Evolutionary conservation across 2,888 invertebrate genomes (phyloP).

Genomic region (Polyploca ridens): DNA sequence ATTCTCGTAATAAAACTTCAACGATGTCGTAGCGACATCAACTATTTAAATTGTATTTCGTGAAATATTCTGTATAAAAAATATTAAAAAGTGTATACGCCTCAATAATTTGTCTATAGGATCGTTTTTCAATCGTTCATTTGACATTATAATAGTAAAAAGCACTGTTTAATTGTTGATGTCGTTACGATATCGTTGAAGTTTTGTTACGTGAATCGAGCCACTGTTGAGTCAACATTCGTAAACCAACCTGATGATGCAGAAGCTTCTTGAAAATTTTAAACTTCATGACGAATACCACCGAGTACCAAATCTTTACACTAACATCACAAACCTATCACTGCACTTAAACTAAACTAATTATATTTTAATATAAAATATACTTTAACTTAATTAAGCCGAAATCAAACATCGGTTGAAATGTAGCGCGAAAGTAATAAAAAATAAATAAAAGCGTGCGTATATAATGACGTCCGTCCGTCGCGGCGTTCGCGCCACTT

Average conservation of each 20-base stretch:
- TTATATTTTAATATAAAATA: background rate
- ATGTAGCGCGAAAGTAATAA: constrained; percentile 38
- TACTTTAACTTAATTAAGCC: constrained; percentile 6
- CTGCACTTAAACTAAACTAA: constrained; percentile 25
- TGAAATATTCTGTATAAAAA: no score
- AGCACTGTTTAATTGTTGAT: no score
- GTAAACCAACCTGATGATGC: constrained; percentile 65
- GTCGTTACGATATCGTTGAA: no score
- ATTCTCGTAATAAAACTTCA: no score
- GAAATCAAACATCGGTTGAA: constrained; percentile 40
- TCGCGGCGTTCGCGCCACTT: constrained; percentile 34
- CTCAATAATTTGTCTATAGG: no score
- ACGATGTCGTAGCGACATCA: no score
- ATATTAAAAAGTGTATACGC: no score
- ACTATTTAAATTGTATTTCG: no score
- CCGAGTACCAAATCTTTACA: constrained; percentile 14
- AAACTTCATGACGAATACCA: constrained; percentile 64
- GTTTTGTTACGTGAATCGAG: no score
- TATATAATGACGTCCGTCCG: constrained; percentile 36
- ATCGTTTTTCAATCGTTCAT: no score
- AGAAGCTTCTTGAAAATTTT: constrained; percentile 74
- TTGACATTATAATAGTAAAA: no score
- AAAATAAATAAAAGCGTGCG: constrained; percentile 33
- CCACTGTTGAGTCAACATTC: constrained; percentile 43
- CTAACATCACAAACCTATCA: constrained; percentile 49